Evolutionary conservation across 2,113 vertebrate species (phyloP), one percentile per base, ranked within the genome.

Genomic region (Platysternon megacephalum): DNA sequence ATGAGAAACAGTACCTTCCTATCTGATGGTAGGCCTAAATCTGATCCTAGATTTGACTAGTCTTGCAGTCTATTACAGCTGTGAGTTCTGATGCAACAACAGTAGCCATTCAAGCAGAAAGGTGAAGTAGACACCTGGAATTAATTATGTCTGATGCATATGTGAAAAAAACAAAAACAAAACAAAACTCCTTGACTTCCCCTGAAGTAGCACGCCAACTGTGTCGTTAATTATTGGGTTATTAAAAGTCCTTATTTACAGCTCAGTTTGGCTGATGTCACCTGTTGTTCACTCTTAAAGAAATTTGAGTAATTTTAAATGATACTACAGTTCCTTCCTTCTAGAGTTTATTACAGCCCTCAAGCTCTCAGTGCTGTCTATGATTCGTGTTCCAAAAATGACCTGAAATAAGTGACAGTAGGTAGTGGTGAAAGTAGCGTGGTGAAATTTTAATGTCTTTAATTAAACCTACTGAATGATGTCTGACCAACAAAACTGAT

Each of bases 41-140:
- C 51, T 13, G 0, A 4, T n/a, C 52, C 24, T 35, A 46, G 28
- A 10, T 72, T 5, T 86, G 5, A n/a, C 19, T 11, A 61, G 1
- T 4, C n/a, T 17, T 12, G 14, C 26, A 1, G 1, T 55, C 11
- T 72, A 1, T 48, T 17, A 35, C 28, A 46, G 3, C 6, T 76
- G 2, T 32, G 24, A 89, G 24, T 1, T 49, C 35, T 72, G 21
- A 1, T 79, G 87, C 46, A 89, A 56, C 5, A 2, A 0, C 32
- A 55, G 21, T 26, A 76, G 48, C 1, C 3, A 6, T 28, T 84
- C 35, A 87, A 39, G 53, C 2, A 61, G 5, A 2, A 11, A 72
- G 32, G 10, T 21, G 1, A 29, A 55, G 7, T 9, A n/a, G 4
- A 53, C 29, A 79, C 51, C 2, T 76, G 11, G 9, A 85, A 89